phyloP scores from a whole-genome alignment of 2,888 invertebrate species.

The Chironomus riparius region DNA sequence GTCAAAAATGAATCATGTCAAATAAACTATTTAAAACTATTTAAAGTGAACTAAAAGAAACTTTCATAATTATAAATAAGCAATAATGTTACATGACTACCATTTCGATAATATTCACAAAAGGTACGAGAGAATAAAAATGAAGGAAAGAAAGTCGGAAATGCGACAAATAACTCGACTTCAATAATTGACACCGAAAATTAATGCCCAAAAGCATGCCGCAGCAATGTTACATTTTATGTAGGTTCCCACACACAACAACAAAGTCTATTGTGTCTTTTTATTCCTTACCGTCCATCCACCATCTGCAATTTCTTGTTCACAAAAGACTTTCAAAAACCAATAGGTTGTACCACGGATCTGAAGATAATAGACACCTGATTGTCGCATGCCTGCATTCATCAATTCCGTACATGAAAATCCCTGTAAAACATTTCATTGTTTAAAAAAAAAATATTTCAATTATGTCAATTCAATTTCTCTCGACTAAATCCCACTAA shows the following conservation, averaged over 20 bases:
- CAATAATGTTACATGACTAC: not conserved
- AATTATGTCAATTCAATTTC: no score
- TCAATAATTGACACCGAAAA: not conserved
- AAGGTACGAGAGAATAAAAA: not conserved
- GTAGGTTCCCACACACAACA: not conserved
- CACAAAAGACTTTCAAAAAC: constrained; percentile 86
- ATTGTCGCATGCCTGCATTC: constrained; percentile 77
- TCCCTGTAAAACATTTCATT: constrained; percentile 49
- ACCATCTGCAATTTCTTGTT: constrained; percentile 79
- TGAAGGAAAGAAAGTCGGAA: not conserved
- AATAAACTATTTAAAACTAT: not conserved
- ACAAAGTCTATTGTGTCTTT: not conserved
- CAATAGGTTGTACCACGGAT: constrained; percentile 86
- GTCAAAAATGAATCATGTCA: not conserved
- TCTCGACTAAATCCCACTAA: no score
- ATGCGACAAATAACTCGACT: not conserved
- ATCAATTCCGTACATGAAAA: constrained; percentile 79
- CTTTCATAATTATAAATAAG: not conserved
- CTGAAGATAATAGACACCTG: constrained; percentile 81
- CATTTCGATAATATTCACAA: no score
- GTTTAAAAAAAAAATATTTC: not conserved
- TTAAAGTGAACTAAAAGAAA: not conserved
- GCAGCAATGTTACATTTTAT: not conserved
- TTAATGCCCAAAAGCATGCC: not conserved
- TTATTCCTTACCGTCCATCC: constrained; percentile 77